Evolutionary conservation across 2,888 invertebrate genomes (phyloP).

Genomic region (Parapristionchus giblindavisi): DNA sequence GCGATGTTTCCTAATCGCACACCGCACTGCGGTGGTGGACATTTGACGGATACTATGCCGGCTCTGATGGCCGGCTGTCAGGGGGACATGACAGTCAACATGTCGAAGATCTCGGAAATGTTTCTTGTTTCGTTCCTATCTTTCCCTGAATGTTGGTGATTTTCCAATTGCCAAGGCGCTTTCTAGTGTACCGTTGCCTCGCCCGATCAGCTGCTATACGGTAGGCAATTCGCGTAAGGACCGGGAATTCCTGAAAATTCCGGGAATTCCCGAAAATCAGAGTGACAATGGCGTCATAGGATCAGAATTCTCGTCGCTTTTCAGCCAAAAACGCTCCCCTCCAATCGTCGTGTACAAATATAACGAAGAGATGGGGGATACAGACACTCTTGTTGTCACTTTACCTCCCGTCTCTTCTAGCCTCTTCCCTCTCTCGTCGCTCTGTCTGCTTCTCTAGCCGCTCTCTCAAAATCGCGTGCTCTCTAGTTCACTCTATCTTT

Average conservation of each 20-base stretch:
- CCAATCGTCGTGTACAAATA: background rate
- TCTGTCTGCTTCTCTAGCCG: background rate
- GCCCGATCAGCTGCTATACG: background rate
- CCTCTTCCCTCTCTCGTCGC: background rate
- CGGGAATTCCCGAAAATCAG: background rate
- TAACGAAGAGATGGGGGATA: background rate
- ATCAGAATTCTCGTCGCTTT: background rate
- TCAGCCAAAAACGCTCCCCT: background rate
- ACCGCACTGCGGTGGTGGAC: too few relatives aligned
- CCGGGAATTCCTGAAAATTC: background rate
- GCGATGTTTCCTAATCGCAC: too few relatives aligned
- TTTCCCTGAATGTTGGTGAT: too few relatives aligned
- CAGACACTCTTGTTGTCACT: constrained; percentile 8
- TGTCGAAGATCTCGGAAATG: too few relatives aligned
- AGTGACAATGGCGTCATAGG: background rate
- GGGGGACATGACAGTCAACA: too few relatives aligned
- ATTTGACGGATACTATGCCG: too few relatives aligned
- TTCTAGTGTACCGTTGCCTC: too few relatives aligned
- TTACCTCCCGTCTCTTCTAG: constrained; percentile 22
- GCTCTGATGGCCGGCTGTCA: too few relatives aligned
- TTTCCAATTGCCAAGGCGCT: too few relatives aligned
- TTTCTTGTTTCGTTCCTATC: too few relatives aligned
- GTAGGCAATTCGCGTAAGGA: background rate
- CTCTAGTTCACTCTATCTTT: constrained; percentile 1
- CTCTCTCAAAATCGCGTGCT: background rate